A percentile compares a stretch with the other conserved stretches of the same genome.
phyloP scores from a whole-genome alignment of 1,140 invertebrate genomes.

The Heliconius himera region DNA sequence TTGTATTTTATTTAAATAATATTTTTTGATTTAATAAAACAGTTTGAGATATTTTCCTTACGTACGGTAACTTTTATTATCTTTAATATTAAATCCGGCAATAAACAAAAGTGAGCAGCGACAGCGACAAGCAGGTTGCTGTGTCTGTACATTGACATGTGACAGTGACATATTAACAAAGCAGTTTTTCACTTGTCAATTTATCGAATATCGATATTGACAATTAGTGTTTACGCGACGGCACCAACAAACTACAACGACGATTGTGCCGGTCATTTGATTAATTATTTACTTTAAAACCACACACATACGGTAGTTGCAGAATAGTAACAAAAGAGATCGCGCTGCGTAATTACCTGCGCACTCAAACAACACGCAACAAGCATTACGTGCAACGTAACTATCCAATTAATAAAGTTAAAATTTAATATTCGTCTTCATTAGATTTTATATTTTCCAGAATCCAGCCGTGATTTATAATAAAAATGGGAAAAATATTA shows the following conservation, averaged over 20 bases:
- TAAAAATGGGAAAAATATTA: slow-evolving; percentile 54
- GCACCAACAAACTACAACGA: neutral
- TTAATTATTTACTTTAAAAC: slow-evolving; percentile 21
- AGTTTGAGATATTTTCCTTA: too few species aligned
- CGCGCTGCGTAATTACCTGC: neutral
- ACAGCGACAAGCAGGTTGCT: too few species aligned
- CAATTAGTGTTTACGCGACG: neutral
- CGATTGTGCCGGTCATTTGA: slow-evolving; percentile 34
- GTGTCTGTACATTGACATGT: neutral
- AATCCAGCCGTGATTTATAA: slow-evolving; percentile 52
- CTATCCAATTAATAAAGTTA: neutral
- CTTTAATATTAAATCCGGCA: too few species aligned
- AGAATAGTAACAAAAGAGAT: neutral
- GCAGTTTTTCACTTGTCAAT: slow-evolving; percentile 19
- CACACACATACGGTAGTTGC: neutral
- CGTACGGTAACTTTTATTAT: too few species aligned
- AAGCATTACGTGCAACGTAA: neutral
- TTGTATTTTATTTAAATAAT: too few species aligned
- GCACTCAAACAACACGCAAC: neutral
- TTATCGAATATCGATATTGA: neutral
- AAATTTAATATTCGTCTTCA: neutral
- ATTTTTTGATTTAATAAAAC: neutral
- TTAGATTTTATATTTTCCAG: slow-evolving; percentile 39
- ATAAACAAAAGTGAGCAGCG: too few species aligned
- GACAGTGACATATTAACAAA: slow-evolving; percentile 24